Conservation (phyloP, 2,113 vertebrate species). For the Xenopus tropicalis region DNA sequence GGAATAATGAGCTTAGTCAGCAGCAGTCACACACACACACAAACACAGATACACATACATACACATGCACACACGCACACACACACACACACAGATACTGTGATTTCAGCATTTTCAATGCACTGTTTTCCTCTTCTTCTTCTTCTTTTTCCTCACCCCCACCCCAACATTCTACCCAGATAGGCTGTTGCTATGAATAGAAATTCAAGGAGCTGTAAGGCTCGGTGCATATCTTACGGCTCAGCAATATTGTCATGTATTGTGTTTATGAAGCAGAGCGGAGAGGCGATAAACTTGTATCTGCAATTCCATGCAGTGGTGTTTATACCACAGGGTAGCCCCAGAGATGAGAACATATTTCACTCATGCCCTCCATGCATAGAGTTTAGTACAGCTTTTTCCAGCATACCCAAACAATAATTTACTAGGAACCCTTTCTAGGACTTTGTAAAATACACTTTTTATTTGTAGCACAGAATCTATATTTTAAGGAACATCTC, state of each 20-base stretch:
- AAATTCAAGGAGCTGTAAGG: conserved; percentile 1
- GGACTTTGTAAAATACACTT: conserved; percentile 16
- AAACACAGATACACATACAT: too few relatives aligned
- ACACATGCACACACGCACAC: too few relatives aligned
- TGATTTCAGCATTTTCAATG: conserved; percentile 30
- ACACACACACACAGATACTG: too few relatives aligned
- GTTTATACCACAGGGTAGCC: conserved; percentile 27
- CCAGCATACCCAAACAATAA: conserved; percentile 17
- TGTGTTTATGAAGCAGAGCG: conserved; percentile 23
- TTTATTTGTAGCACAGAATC: conserved; percentile 11
- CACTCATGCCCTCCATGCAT: not conserved
- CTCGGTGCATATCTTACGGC: conserved; percentile 14
- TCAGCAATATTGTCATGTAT: conserved; percentile 28
- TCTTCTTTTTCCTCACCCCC: not conserved
- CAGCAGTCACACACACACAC: too few relatives aligned
- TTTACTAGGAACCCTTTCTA: conserved; percentile 14
- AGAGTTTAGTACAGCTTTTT: conserved; percentile 4
- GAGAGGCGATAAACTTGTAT: conserved; percentile 24
- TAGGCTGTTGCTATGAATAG: conserved; percentile 15
- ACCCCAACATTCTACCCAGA: conserved; percentile 2
- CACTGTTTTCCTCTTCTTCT: not conserved
- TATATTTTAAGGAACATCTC: conserved; percentile 11
- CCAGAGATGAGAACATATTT: conserved; percentile 17
- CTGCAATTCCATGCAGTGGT: conserved; percentile 25
- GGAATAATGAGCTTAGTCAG: too few relatives aligned